Evolutionary conservation across 2,888 invertebrate species (phyloP).

Genomic region (Hirtodrosophila duncani): DNA sequence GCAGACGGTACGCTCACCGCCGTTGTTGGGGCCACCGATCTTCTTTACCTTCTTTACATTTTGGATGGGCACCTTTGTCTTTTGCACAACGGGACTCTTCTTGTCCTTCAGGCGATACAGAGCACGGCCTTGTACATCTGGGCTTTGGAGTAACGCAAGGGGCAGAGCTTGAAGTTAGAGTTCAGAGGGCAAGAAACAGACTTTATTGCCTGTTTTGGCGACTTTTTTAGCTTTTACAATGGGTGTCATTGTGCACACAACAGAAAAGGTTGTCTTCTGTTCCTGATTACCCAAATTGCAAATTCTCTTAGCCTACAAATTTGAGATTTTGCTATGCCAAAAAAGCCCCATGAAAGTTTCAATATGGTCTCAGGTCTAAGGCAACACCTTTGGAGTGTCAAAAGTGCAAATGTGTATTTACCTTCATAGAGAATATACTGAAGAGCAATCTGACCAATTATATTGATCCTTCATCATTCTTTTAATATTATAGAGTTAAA

Average conservation of each 20-base stretch:
- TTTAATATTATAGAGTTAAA: too few relatives aligned
- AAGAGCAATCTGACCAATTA: too few relatives aligned
- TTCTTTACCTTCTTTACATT: slow-evolving; percentile 87
- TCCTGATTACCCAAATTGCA: too few relatives aligned
- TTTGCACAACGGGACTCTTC: slow-evolving; percentile 84
- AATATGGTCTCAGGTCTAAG: too few relatives aligned
- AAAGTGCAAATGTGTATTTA: too few relatives aligned
- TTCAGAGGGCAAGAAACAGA: slow-evolving; percentile 82
- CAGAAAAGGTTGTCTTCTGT: too few relatives aligned
- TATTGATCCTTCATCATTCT: too few relatives aligned
- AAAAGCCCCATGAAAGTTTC: too few relatives aligned
- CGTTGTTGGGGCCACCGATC: slow-evolving; percentile 97
- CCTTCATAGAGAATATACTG: too few relatives aligned
- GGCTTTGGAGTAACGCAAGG: slow-evolving; percentile 88
- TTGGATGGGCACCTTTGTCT: slow-evolving; percentile 85
- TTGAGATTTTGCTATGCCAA: too few relatives aligned
- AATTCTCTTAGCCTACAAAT: too few relatives aligned
- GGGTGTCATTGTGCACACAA: slow-evolving; percentile 85
- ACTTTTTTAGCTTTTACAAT: slow-evolving; percentile 82
- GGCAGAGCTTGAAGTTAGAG: slow-evolving; percentile 91
- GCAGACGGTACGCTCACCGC: slow-evolving; percentile 91
- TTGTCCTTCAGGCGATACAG: slow-evolving; percentile 87
- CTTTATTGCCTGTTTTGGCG: slow-evolving; percentile 81
- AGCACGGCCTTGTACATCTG: slow-evolving; percentile 80
- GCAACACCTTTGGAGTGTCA: too few relatives aligned